These are phyloP conservation scores for Cancer borealis DNA, from an alignment of 2,888 invertebrate species.

Conservation along the genomic window DNA sequence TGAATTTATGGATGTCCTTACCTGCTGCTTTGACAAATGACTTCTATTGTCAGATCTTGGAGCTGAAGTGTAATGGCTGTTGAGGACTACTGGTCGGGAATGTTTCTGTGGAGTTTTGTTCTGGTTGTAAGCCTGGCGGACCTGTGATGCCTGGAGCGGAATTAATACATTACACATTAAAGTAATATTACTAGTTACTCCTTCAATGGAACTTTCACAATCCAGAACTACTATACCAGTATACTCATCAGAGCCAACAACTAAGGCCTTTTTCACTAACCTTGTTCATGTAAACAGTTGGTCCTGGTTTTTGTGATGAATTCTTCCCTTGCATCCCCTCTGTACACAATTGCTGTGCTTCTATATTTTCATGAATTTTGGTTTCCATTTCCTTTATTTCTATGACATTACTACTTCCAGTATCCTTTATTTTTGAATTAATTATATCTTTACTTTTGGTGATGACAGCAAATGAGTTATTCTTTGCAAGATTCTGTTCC, in stretches of 20 bases:
- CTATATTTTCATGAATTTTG: slow-evolving; percentile 35
- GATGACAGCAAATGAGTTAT: background rate
- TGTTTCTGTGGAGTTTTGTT: slow-evolving; percentile 72
- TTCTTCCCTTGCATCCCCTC: slow-evolving; percentile 57
- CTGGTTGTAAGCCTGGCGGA: slow-evolving; percentile 76
- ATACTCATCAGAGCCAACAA: too few species aligned
- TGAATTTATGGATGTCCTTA: background rate
- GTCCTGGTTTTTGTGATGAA: slow-evolving; percentile 62
- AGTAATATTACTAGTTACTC: background rate
- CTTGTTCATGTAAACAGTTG: slow-evolving; percentile 76
- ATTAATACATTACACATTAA: background rate
- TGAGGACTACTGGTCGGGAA: slow-evolving; percentile 31
- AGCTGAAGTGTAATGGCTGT: slow-evolving; percentile 28
- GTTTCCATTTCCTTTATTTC: slow-evolving; percentile 39
- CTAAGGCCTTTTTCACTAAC: slow-evolving; percentile 49
- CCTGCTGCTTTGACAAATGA: slow-evolving; percentile 60
- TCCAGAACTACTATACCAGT: too few species aligned
- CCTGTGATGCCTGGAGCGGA: slow-evolving; percentile 73
- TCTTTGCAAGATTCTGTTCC: slow-evolving; percentile 27
- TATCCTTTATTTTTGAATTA: background rate
- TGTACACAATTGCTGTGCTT: slow-evolving; percentile 54
- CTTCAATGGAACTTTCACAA: background rate
- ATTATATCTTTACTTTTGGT: slow-evolving; percentile 21
- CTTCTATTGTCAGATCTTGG: slow-evolving; percentile 51
- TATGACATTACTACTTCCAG: background rate